These are phyloP conservation scores for Toxotes chatareus DNA, from an alignment of 2,113 vertebrate species.

Conservation along the genomic window DNA sequence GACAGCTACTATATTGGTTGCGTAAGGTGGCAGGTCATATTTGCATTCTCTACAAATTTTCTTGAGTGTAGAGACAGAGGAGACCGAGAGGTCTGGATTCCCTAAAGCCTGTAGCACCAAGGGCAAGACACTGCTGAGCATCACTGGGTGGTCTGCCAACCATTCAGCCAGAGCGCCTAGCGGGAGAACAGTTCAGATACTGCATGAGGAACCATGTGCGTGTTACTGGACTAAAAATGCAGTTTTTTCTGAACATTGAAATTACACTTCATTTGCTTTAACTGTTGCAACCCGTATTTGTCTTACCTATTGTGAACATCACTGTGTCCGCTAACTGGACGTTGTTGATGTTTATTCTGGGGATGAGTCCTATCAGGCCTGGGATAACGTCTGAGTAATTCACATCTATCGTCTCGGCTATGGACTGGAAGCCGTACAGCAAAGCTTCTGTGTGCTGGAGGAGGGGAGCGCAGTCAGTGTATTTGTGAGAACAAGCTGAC, in stretches of 20 bases:
- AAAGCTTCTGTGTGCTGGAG: conserved; percentile 96
- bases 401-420: conserved; percentile 97
- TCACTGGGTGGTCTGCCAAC: conserved; percentile 98
- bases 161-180: conserved; percentile 96
- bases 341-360: conserved; percentile 97
- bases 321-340: conserved; percentile 98
- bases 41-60: conserved; percentile 99
- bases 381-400: conserved; percentile 99
- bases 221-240: not conserved
- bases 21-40: conserved; percentile 95
- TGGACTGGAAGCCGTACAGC: conserved; percentile 98
- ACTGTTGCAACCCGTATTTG: not conserved
- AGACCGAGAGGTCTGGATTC: conserved; percentile 97
- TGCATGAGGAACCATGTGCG: not conserved
- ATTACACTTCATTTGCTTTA: not conserved
- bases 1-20: conserved; percentile 97
- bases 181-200: conserved; percentile 19
- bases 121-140: conserved; percentile 97
- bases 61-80: conserved; percentile 97
- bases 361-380: conserved; percentile 97
- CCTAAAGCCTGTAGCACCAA: conserved; percentile 96
- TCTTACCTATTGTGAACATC: conserved; percentile 99
- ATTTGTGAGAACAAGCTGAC: not conserved
- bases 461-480: conserved; percentile 11
- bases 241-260: not conserved